Evolutionary conservation across 2,113 vertebrate species (phyloP).

Genomic region (Epinephelus fuscoguttatus): DNA sequence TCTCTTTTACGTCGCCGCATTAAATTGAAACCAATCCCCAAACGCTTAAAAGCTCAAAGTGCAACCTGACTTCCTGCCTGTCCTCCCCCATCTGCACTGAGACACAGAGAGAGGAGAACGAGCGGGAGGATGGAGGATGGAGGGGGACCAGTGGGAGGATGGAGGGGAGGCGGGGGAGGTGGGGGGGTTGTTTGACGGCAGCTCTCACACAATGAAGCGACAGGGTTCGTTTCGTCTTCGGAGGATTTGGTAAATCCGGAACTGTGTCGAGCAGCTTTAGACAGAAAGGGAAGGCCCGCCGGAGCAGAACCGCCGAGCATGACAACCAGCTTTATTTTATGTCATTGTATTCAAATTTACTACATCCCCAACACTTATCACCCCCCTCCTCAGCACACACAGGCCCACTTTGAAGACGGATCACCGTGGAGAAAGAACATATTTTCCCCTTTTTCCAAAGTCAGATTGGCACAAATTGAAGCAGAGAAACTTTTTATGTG

Average conservation of each 20-base stretch:
- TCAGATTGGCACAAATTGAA: slow-evolving; percentile 73
- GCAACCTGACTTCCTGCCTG: slow-evolving; percentile 54
- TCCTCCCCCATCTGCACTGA: slow-evolving; percentile 16
- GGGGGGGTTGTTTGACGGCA: slow-evolving; percentile 37
- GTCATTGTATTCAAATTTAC: slow-evolving; percentile 81
- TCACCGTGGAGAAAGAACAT: slow-evolving; percentile 69
- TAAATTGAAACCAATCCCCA: slow-evolving; percentile 78
- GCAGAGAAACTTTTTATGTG: slow-evolving; percentile 60
- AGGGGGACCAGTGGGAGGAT: not conserved
- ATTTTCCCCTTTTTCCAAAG: slow-evolving; percentile 64
- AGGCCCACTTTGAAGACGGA: slow-evolving; percentile 72
- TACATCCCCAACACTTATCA: slow-evolving; percentile 75
- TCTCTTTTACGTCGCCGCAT: slow-evolving; percentile 48
- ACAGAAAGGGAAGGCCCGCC: slow-evolving; percentile 72
- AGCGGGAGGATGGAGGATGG: slow-evolving; percentile 11
- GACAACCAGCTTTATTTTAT: slow-evolving; percentile 80
- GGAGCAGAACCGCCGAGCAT: slow-evolving; percentile 76
- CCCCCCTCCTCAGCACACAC: slow-evolving; percentile 44
- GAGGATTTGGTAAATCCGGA: slow-evolving; percentile 81
- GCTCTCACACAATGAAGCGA: slow-evolving; percentile 75
- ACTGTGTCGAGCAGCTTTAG: slow-evolving; percentile 81
- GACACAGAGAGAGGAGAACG: not conserved
- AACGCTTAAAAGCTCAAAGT: slow-evolving; percentile 67
- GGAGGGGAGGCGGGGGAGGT: not conserved
- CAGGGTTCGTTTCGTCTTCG: slow-evolving; percentile 74